phyloP scores from a whole-genome alignment of 2,888 invertebrate genomes.

The Synergus itoensis region DNA sequence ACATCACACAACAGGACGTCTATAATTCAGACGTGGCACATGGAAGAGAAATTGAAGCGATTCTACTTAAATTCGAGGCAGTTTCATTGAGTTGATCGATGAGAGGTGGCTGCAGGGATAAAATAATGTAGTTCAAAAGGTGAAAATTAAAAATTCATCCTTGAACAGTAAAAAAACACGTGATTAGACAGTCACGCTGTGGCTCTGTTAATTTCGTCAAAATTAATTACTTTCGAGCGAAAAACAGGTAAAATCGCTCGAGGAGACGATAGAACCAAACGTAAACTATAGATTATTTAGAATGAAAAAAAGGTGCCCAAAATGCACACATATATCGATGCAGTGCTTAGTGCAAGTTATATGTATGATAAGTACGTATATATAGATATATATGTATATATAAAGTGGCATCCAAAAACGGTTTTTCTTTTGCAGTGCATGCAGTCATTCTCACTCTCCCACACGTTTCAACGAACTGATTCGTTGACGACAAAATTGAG shows the following conservation, averaged over 20 bases:
- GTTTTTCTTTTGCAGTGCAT: constrained; percentile 76
- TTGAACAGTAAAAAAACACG: constrained; percentile 71
- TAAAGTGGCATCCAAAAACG: constrained; percentile 77
- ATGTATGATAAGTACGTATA: constrained; percentile 75
- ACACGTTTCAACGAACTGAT: constrained; percentile 64
- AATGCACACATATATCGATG: constrained; percentile 78
- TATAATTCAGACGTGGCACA: background rate
- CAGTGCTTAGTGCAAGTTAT: constrained; percentile 78
- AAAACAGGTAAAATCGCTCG: constrained; percentile 62
- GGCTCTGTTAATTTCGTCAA: constrained; percentile 50
- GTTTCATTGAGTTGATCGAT: constrained; percentile 36
- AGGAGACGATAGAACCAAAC: constrained; percentile 65
- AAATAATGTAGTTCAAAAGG: constrained; percentile 4
- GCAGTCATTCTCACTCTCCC: constrained; percentile 78
- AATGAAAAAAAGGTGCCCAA: constrained; percentile 77
- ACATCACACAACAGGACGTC: too few relatives aligned
- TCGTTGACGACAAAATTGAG: constrained; percentile 43
- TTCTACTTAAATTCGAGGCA: constrained; percentile 6
- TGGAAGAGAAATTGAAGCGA: too few relatives aligned
- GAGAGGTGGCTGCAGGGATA: constrained; percentile 48
- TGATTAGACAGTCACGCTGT: constrained; percentile 63
- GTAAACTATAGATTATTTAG: constrained; percentile 73
- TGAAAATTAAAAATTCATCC: constrained; percentile 61
- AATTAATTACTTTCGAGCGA: constrained; percentile 53
- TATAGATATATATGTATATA: constrained; percentile 61